Evolutionary conservation across 2,113 vertebrate genomes (phyloP).

Genomic region (Lota lota): DNA sequence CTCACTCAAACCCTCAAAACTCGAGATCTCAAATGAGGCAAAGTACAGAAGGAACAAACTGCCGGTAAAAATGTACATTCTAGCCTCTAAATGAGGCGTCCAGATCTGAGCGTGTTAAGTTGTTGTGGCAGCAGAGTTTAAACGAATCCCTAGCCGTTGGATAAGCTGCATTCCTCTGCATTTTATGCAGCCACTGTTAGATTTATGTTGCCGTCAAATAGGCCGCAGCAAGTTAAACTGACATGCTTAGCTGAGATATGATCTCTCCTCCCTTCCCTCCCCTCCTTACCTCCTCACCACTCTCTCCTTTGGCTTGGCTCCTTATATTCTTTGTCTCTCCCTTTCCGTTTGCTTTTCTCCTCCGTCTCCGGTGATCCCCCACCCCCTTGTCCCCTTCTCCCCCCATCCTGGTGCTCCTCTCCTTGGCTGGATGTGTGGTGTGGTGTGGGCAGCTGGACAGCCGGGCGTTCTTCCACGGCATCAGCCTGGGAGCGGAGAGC

Average conservation of each 20-base stretch:
- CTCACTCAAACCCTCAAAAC: too few species aligned
- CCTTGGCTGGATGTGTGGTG: neutral
- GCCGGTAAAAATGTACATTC: too few species aligned
- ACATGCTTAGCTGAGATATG: neutral
- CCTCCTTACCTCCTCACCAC: neutral
- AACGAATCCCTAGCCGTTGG: neutral
- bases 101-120: too few species aligned
- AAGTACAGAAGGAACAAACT: too few species aligned
- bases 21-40: too few species aligned
- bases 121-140: too few species aligned
- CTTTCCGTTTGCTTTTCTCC: neutral
- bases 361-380: neutral
- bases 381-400: neutral
- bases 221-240: neutral
- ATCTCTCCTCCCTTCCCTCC: neutral
- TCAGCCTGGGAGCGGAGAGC: constrained; percentile 84
- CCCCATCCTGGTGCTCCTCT: neutral
- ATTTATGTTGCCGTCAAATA: neutral
- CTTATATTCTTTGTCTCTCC: too few species aligned
- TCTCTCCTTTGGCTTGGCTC: neutral
- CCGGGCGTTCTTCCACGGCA: constrained; percentile 90
- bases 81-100: too few species aligned
- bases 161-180: constrained; percentile 3
- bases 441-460: constrained; percentile 79
- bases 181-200: neutral